Evolutionary conservation across 1,140 invertebrate species (phyloP).

Genomic region (Drosophila mayri): DNA sequence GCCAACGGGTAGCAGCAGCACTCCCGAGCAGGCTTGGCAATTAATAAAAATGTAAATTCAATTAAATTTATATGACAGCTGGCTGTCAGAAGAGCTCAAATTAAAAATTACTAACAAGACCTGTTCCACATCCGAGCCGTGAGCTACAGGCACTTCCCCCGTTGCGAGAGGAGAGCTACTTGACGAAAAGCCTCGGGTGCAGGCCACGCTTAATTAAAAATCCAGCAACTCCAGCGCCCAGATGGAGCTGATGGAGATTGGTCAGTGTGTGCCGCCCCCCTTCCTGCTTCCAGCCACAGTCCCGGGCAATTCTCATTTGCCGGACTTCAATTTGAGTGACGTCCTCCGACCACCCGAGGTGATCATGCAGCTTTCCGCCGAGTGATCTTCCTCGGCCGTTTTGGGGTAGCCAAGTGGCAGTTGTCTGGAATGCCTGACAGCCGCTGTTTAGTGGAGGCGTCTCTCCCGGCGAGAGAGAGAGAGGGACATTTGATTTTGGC

Average conservation of each 20-base stretch:
- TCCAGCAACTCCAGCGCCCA: conserved; percentile 66
- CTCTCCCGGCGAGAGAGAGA: background rate
- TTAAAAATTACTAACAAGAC: conserved; percentile 85
- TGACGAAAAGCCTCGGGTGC: conserved; percentile 64
- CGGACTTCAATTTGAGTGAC: conserved; percentile 81
- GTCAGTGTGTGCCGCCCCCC: conserved; percentile 8
- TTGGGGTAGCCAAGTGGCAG: conserved; percentile 63
- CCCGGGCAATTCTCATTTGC: conserved; percentile 72
- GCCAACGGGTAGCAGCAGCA: conserved; percentile 56
- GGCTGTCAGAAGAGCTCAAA: conserved; percentile 85
- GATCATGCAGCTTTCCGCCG: conserved; percentile 16
- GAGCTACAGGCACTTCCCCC: conserved; percentile 8
- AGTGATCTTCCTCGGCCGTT: conserved; percentile 18
- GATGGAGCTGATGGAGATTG: conserved; percentile 45
- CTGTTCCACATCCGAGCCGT: conserved; percentile 56
- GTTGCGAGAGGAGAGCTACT: conserved; percentile 30
- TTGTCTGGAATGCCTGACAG: conserved; percentile 46
- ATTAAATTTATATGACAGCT: conserved; percentile 85
- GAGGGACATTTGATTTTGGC: conserved; percentile 23
- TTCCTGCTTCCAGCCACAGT: background rate
- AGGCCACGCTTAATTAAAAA: conserved; percentile 79
- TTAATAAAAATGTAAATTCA: conserved; percentile 85
- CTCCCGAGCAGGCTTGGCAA: conserved; percentile 51
- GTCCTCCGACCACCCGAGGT: conserved; percentile 74
- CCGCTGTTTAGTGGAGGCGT: conserved; percentile 29